phyloP scores from a whole-genome alignment of 2,113 vertebrate species.

The Oxygymnocypris stewartii region DNA sequence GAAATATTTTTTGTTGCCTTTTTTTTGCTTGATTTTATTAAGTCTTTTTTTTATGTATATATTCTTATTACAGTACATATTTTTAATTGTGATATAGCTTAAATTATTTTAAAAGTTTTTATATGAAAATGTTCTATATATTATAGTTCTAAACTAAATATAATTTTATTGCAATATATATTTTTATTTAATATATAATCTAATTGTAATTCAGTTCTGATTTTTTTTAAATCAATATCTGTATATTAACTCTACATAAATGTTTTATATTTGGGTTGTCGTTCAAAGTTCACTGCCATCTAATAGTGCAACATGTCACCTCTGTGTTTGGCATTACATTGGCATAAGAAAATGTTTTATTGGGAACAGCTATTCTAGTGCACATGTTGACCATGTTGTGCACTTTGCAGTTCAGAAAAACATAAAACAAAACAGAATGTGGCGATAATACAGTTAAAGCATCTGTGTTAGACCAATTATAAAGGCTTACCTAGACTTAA shows the following conservation, averaged over 20 bases:
- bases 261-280: not conserved
- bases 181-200: not conserved
- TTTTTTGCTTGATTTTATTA: too few relatives aligned
- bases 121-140: too few relatives aligned
- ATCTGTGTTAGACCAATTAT: not conserved
- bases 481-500: not conserved
- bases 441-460: not conserved
- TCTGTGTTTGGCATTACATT: not conserved
- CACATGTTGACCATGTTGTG: not conserved
- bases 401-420: not conserved
- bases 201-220: not conserved
- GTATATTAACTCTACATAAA: not conserved
- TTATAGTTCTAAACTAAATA: too few relatives aligned
- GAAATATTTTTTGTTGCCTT: conserved; percentile 3
- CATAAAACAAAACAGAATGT: not conserved
- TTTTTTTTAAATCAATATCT: not conserved
- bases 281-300: not conserved
- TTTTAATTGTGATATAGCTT: not conserved
- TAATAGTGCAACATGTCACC: not conserved
- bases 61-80: too few relatives aligned
- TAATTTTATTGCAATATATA: not conserved
- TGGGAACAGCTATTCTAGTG: not conserved
- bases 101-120: not conserved
- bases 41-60: too few relatives aligned
- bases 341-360: not conserved